Evolutionary conservation across 2,888 invertebrate species (phyloP), one percentile per base, ranked within the genome.

Genomic region (Tetragnatha montana): DNA sequence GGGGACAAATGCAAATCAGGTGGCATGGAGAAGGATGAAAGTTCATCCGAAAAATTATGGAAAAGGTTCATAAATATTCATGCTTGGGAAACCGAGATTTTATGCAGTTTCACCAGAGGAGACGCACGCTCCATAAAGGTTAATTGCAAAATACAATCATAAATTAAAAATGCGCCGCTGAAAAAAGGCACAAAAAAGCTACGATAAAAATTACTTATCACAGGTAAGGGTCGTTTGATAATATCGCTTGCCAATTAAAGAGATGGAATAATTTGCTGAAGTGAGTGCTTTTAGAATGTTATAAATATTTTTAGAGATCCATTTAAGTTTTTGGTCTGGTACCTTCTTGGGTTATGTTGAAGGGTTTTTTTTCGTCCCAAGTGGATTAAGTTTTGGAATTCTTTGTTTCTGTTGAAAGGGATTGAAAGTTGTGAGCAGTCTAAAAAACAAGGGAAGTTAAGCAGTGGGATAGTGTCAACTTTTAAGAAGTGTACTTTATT

Each of bases 11-110:
- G 89, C 89, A 81, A 89, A 89, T 89, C 70, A 60, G 73, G 79
- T 21, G 69, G 35, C 22, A 14, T 10, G 79, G 60, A 51, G 60
- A n/a, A 50, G 70, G 85, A 86, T 85, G 84, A 86, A 86, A 89
- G 89, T 85, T 89, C 85, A 89, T 51, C 85, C 81, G 89, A 86
- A 89, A 89, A 89, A 85, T 89, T 85, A 89, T 74, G 89, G 85
- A 89, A 89, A 89, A 89, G 73, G 79, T 51, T 86, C 90, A 90
- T 90, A 90, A 90, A 90, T 90, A 90, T 90, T 90, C 90, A 90
- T 90, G 73, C 79, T 79, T 19, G 51, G 49, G 87, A 90, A 90
- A 90, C 90, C 90, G 90, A 90, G 90, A 90, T 90, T 89, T 90
- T 90, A 87, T 90, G 90, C 86, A 87, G 50, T 82, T 90, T 86